Evolutionary conservation across 2,888 invertebrate species (phyloP).

Genomic region (Catocala nupta): DNA sequence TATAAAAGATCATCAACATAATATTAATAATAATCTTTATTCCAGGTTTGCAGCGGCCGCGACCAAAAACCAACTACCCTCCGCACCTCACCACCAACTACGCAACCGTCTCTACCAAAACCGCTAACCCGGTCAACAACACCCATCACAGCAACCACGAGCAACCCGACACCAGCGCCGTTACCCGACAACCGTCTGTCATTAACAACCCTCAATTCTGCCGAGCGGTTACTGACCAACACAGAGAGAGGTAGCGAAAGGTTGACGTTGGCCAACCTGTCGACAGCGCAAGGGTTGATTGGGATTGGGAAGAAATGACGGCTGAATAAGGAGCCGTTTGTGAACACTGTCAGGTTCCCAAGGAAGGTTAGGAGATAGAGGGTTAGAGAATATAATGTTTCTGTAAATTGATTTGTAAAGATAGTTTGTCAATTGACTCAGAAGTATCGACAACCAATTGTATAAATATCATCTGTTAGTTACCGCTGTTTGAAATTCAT

Average conservation of each 20-base stretch:
- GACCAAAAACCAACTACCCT: conserved; percentile 78
- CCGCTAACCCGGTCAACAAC: conserved; percentile 70
- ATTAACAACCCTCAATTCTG: conserved; percentile 65
- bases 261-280: conserved; percentile 73
- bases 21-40: not conserved
- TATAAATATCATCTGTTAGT: too few species aligned
- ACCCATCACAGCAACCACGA: conserved; percentile 62
- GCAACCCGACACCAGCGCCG: conserved; percentile 32
- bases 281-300: conserved; percentile 77
- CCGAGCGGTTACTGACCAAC: conserved; percentile 66
- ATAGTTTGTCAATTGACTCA: too few species aligned
- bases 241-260: conserved; percentile 68
- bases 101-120: conserved; percentile 65
- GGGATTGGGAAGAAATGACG: conserved; percentile 86
- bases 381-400: not conserved
- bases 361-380: conserved; percentile 73
- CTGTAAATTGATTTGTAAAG: not conserved
- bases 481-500: too few species aligned
- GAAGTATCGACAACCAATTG: too few species aligned
- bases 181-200: conserved; percentile 65
- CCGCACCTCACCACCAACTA: conserved; percentile 76
- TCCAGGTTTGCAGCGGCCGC: conserved; percentile 83
- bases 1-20: not conserved
- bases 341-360: conserved; percentile 63
- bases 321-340: conserved; percentile 65